These are phyloP conservation scores for Meteorus colon DNA, from an alignment of 2,888 invertebrate species.

Conservation along the genomic window DNA sequence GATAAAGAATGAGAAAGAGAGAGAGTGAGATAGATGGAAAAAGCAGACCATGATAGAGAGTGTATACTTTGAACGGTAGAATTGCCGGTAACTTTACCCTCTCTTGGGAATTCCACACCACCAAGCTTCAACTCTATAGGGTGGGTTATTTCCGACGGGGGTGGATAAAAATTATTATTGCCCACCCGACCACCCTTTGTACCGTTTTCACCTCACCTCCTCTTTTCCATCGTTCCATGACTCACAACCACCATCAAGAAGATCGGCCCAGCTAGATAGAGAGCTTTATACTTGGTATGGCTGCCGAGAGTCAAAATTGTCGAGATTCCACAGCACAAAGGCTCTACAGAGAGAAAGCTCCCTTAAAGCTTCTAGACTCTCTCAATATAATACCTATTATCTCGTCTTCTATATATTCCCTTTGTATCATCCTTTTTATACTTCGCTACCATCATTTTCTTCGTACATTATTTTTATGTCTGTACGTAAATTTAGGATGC, in stretches of 20 bases:
- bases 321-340: constrained; percentile 29
- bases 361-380: constrained; percentile 3
- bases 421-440: background rate
- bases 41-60: constrained; percentile 8
- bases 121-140: constrained; percentile 3
- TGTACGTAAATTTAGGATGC: background rate
- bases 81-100: constrained; percentile 34
- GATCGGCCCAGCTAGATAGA: constrained; percentile 13
- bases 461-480: background rate
- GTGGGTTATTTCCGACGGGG: constrained; percentile 24
- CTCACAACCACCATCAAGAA: background rate
- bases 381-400: constrained; percentile 19
- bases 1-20: constrained; percentile 7
- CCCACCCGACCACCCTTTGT: constrained; percentile 11
- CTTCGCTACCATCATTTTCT: background rate
- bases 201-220: background rate
- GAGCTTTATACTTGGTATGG: constrained; percentile 17
- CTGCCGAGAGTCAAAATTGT: constrained; percentile 22
- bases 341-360: background rate
- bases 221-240: background rate
- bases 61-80: constrained; percentile 16
- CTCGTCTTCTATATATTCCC: background rate
- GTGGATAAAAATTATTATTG: constrained; percentile 37
- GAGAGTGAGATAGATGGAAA: constrained; percentile 15
- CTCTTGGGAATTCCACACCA: constrained; percentile 23